These are phyloP conservation scores for Phrynosoma blainvillii DNA, from an alignment of 2,113 vertebrate species.

Conservation along the genomic window DNA sequence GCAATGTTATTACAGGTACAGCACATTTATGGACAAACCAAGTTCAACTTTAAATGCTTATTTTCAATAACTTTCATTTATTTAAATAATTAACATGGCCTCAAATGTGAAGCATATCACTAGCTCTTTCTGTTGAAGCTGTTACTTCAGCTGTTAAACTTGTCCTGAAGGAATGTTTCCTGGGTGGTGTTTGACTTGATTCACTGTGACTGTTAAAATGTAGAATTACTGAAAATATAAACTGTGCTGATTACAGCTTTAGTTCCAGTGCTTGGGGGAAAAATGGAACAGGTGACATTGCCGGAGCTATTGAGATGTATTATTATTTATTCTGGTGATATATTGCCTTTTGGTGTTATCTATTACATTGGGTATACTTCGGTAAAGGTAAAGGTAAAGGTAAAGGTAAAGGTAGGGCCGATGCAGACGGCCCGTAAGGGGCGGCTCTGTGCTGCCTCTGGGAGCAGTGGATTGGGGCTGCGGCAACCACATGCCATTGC, in stretches of 20 bases:
- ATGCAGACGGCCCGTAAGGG: too few species aligned
- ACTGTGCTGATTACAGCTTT: constrained; percentile 62
- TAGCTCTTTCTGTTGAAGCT: constrained; percentile 57
- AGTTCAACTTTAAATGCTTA: constrained; percentile 51
- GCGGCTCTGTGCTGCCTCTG: too few species aligned
- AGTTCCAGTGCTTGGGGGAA: constrained; percentile 47
- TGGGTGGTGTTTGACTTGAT: constrained; percentile 63
- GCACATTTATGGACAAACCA: constrained; percentile 58
- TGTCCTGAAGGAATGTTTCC: constrained; percentile 69
- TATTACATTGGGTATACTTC: constrained; percentile 55
- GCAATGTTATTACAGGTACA: constrained; percentile 59
- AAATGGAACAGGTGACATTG: constrained; percentile 59
- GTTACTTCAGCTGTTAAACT: constrained; percentile 58
- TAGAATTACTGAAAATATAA: constrained; percentile 67
- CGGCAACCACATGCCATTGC: too few species aligned
- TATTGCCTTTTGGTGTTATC: constrained; percentile 70
- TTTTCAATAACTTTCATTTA: constrained; percentile 70
- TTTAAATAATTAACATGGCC: constrained; percentile 67
- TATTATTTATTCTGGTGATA: constrained; percentile 69
- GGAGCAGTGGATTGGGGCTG: too few species aligned
- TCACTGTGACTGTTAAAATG: constrained; percentile 62
- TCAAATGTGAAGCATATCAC: constrained; percentile 53
- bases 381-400: too few species aligned
- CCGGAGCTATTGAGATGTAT: constrained; percentile 66
- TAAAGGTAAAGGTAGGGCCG: too few species aligned